Base-by-base conservation (phyloP, 2,888 invertebrate genomes). In the Gasteruption jaculator region DNA sequence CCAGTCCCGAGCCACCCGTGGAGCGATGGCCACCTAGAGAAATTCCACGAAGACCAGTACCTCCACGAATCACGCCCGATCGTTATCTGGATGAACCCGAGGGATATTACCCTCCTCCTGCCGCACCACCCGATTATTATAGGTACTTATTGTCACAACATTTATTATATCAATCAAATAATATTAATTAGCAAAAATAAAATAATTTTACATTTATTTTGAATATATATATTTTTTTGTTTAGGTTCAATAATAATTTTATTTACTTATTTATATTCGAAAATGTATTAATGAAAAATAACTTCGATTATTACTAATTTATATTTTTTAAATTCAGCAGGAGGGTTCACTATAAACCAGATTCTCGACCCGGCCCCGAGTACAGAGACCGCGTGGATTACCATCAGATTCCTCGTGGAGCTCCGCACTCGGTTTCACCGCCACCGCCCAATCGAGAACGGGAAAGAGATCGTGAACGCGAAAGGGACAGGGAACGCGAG, bases 1-100 rank as follows among this genome's bases (percentile, higher is more conserved):
- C 85, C 12, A 81, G 81, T 41, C 83, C 86, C 0, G 71, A 71
- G 41, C 65, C 67, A 26, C 63, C 65, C 1, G 56, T 61, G 2
- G 70, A 71, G 34, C 60, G 70, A 44, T 71, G 68, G 68, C 62
- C 67, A 16, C 48, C 58, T 11, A 49, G 65, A 20, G 58, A 68
- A 43, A 60, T 57, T 16, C 52, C 58, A 3, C 51, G 65, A 12
- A 48, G 63, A 30, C 56, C 68, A 39, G 52, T 63, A 48, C 59
- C 63, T n/a, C 60, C 61, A 1, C 56, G 69, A 48, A 52, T 63
- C 15, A 64, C 68, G 3, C 66, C 69, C 3, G 69, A 71, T 25
- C 52, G 58, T 22, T 61, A 62, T 10, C 47, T 60, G 8, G 71
- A 71, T 3, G 69, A 67, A 33, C 61, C 66, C 2, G 71, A 72